Base-by-base conservation (phyloP, 1,140 invertebrate genomes). In the Papilio glaucus region DNA sequence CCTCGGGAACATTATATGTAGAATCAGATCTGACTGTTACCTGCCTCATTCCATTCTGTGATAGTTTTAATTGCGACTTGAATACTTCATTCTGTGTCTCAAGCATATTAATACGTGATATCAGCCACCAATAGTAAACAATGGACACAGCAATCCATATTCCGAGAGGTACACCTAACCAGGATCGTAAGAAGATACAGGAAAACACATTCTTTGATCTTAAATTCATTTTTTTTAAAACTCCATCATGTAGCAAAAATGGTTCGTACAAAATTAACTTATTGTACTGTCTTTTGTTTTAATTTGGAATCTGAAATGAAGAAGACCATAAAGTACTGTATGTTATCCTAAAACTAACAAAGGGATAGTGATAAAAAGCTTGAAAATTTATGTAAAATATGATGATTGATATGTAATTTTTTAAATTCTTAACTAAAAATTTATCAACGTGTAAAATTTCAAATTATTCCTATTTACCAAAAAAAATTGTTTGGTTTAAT, bases 11-110 rank as follows among this genome's bases (percentile, higher is more conserved):
- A 75, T 84, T 77, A 67, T 88, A 90, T 15, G 71, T 82, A 42
- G 79, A 78, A 49, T 74, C 84, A 6, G 83, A 80, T 39, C 83
- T 84, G 33, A 85, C 79, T 53, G 83, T 75, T 68, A 89, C 79
- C 57, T 86, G 80, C 53, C 82, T 85, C 78, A 90, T 82, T 37
- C 82, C 81, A 76, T 69, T 86, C 70, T 89, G 87, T 2, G 88
- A 87, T 33, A 87, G 67, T 33, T 77, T 83, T 41, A 93, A 72
- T 70, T 91, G 89, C 37, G 85, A 86, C 73, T 90, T 93, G 69
- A 90, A 86, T n/a, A 89, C 88, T 78, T 89, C 87, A 80, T 93
- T 93, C 60, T 93, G 90, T 38, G 87, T 88, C 76, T 92, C 89
- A 37, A 93, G 67, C 2, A 88, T 77, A 74, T 78, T 88, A 41